Conservation (phyloP, 2,797 vertebrate genomes). For the Loriculus beryllinus region DNA sequence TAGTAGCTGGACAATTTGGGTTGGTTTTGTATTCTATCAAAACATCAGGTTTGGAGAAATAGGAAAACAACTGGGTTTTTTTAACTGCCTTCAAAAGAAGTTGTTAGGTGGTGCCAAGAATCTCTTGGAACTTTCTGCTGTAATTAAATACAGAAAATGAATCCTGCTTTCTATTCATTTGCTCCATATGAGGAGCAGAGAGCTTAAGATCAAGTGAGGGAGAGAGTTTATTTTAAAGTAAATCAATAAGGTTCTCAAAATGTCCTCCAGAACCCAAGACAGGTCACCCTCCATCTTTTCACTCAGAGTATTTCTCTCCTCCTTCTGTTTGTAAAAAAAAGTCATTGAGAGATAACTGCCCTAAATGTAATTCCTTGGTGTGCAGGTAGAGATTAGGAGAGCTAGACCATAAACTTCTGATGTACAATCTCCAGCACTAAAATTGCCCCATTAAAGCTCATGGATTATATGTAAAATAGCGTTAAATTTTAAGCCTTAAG, state of each 20-base stretch:
- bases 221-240: not conserved
- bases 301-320: not conserved
- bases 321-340: not conserved
- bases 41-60: not conserved
- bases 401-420: not conserved
- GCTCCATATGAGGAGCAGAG: not conserved
- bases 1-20: not conserved
- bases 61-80: not conserved
- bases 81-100: not conserved
- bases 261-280: not conserved
- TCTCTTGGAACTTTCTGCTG: not conserved
- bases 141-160: not conserved
- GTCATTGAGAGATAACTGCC: not conserved
- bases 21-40: not conserved
- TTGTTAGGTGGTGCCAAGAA: not conserved
- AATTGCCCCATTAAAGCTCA: not conserved
- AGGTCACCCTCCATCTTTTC: not conserved
- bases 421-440: not conserved
- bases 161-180: not conserved
- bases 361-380: not conserved
- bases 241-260: not conserved
- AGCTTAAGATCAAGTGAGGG: not conserved
- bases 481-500: not conserved
- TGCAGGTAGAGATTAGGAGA: not conserved
- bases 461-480: not conserved